phyloP scores from a whole-genome alignment of 2,888 invertebrate genomes.

The Pseudeuparius sepicola region DNA sequence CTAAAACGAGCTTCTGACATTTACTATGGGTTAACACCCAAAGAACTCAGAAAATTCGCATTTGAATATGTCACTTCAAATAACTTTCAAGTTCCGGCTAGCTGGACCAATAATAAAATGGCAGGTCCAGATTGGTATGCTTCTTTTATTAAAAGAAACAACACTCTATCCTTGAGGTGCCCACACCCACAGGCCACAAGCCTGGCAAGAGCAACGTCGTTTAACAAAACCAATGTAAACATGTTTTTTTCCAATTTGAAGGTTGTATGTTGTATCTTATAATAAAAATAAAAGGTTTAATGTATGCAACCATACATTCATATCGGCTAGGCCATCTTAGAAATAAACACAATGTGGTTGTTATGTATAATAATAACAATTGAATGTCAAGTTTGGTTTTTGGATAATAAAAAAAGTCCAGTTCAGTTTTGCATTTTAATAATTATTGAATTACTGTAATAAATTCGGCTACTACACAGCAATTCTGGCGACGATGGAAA shows the following conservation, averaged over 20 bases:
- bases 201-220: conserved; percentile 7
- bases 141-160: conserved; percentile 13
- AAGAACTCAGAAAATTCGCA: conserved; percentile 12
- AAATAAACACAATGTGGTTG: too few species aligned
- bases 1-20: conserved; percentile 12
- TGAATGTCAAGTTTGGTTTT: too few species aligned
- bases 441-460: too few species aligned
- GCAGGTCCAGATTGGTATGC: conserved; percentile 12
- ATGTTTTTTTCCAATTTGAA: conserved; percentile 10
- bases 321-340: too few species aligned
- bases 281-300: too few species aligned
- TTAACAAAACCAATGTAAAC: conserved; percentile 5
- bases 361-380: too few species aligned
- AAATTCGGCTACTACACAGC: too few species aligned
- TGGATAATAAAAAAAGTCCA: too few species aligned
- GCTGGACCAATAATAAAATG: conserved; percentile 13
- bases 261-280: conserved; percentile 3
- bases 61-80: conserved; percentile 10
- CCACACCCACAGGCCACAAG: conserved; percentile 13
- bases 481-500: too few species aligned
- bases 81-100: conserved; percentile 9
- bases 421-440: too few species aligned
- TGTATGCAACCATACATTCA: too few species aligned
- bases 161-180: conserved; percentile 11
- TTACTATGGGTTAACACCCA: conserved; percentile 12